Base-by-base conservation (phyloP, 2,797 vertebrate genomes). In the Trachops cirrhosus region DNA sequence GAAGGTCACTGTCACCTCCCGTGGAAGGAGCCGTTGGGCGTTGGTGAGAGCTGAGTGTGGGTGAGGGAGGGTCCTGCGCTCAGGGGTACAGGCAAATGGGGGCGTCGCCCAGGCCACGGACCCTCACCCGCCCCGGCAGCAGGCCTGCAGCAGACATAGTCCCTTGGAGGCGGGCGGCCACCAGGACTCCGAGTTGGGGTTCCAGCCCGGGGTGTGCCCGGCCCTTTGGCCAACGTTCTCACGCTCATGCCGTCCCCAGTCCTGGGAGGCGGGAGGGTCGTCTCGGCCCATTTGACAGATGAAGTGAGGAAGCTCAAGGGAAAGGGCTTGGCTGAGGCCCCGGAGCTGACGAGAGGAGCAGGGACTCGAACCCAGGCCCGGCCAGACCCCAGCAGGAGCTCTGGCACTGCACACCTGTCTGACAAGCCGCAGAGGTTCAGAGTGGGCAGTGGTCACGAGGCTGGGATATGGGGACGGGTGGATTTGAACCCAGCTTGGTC, bases 121-220 rank as follows among this genome's bases (percentile, higher is more conserved):
- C 62, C 79, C 34, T n/a, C 19, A 0, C 24, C 50, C 39, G 14
- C 3, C 4, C 16, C 0, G 67, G 22, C 9, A 1, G 12, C 57
- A 15, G 19, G 87, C 12, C 22, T 2, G 0, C 34, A 0, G 57
- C 16, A 68, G 32, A 59, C 0, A 0, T 52, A 37, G 2, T 62
- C 52, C 18, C 14, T 29, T 9, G 4, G 9, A 9, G 0, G 0
- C 0, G 3, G 21, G 59, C 0, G n/a, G 39, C 15, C 3, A 1
- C 48, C 3, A 3, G 19, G 57, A 22, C 12, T 29, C 79, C 1
- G 85, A 39, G 37, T 16, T 18, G 29, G 9, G 41, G 6, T 37
- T n/a, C 15, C 0, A 37, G 48, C 83, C 48, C 37, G 22, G 39
- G 32, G 64, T 3, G 16, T 0, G 6, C 21, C 48, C 2, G 9